A percentile compares a stretch with the other conserved stretches of the same genome.
Conservation (phyloP, 2,113 vertebrate species). For the Sciurus niger region DNA sequence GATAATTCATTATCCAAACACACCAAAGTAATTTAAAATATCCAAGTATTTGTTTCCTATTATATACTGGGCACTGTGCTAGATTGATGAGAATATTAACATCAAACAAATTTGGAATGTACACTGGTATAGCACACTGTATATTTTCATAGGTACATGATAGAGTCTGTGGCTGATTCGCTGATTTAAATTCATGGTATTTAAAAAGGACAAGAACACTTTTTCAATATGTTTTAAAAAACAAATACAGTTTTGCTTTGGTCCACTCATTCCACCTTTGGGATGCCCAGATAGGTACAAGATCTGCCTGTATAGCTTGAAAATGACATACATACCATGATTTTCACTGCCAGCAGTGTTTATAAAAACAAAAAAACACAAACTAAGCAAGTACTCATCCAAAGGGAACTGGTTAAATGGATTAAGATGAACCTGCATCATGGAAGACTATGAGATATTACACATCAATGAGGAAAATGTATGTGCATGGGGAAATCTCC, state of each 20-base stretch:
- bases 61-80: background rate
- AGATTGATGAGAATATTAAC: background rate
- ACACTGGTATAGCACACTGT: background rate
- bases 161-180: background rate
- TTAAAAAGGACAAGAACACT: background rate
- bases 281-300: background rate
- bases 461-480: background rate
- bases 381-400: background rate
- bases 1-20: background rate
- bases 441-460: background rate
- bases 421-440: background rate
- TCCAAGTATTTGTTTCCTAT: background rate
- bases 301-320: background rate
- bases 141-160: background rate
- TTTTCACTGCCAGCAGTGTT: background rate
- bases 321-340: background rate
- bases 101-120: background rate
- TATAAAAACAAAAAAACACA: background rate
- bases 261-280: background rate
- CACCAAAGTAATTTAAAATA: background rate
- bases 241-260: background rate
- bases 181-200: background rate
- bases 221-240: background rate
- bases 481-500: background rate
- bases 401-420: background rate